A percentile compares a stretch with the other conserved stretches of the same genome.
Conservation (phyloP, 2,888 invertebrate genomes). For the Campopleginae sp. region DNA sequence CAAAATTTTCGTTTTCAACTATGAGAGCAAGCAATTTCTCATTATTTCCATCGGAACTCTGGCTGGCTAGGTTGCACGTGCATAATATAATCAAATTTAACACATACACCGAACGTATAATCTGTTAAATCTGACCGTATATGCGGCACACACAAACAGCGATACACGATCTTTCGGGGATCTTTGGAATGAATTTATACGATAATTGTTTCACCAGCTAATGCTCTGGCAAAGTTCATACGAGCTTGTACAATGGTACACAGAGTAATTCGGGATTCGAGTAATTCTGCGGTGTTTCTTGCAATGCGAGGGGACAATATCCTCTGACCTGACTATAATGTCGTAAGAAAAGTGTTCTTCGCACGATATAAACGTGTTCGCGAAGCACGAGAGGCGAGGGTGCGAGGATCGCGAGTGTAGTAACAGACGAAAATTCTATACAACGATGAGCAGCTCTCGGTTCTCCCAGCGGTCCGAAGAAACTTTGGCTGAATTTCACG, state of each 20-base stretch:
- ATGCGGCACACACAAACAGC: background rate
- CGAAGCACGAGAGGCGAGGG: background rate
- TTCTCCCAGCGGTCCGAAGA: slow-evolving; percentile 58
- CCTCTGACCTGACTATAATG: slow-evolving; percentile 20
- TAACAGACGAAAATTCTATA: background rate
- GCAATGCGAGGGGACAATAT: slow-evolving; percentile 23
- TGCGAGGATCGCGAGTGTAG: background rate
- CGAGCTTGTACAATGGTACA: slow-evolving; percentile 26
- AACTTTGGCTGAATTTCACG: slow-evolving; percentile 58
- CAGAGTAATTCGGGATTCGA: slow-evolving; percentile 43
- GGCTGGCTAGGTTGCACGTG: background rate
- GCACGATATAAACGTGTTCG: slow-evolving; percentile 20
- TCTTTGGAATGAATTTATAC: slow-evolving; percentile 42
- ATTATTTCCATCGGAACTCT: background rate
- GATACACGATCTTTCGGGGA: background rate
- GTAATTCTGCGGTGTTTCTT: slow-evolving; percentile 40
- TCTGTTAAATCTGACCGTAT: background rate
- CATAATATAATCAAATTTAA: background rate
- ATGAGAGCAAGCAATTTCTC: background rate
- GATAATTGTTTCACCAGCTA: slow-evolving; percentile 48
- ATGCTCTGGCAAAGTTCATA: slow-evolving; percentile 13
- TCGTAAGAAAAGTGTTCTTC: slow-evolving; percentile 53
- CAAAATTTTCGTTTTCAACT: background rate
- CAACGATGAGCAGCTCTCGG: slow-evolving; percentile 8
- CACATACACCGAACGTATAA: background rate